phyloP scores from a whole-genome alignment of 2,113 vertebrate genomes.

The Erythrolamprus reginae region DNA sequence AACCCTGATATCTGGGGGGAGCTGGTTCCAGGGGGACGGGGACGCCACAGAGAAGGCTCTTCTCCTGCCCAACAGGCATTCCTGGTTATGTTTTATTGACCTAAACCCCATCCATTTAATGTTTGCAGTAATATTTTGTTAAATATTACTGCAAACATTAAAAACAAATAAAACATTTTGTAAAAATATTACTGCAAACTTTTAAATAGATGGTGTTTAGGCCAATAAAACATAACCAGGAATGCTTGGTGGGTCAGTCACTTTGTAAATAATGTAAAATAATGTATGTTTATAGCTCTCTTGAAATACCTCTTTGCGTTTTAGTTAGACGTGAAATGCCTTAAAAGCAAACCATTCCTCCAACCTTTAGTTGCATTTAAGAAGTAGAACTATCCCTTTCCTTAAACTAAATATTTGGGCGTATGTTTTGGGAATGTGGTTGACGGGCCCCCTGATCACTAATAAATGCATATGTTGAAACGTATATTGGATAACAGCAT shows the following conservation, averaged over 20 bases:
- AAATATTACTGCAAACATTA: no score
- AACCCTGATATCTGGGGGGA: no score
- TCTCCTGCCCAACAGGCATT: neutral
- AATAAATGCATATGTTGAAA: neutral
- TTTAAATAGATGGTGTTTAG: no score
- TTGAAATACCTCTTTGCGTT: neutral
- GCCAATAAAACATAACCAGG: no score
- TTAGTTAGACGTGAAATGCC: neutral
- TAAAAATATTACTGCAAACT: no score
- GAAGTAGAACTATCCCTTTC: neutral
- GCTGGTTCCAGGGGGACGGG: no score
- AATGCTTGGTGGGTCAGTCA: no score
- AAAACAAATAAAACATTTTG: no score
- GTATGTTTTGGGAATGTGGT: neutral
- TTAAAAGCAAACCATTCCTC: neutral
- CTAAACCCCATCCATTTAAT: neutral
- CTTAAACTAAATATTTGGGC: neutral
- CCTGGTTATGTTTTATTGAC: no score
- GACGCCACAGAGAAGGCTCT: no score
- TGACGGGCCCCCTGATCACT: neutral
- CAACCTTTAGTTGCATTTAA: neutral
- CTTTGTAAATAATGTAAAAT: no score
- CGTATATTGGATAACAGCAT: neutral
- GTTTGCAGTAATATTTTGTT: neutral
- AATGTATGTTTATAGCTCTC: neutral